A percentile compares a stretch with the other conserved stretches of the same genome.
These are phyloP conservation scores for Bos taurus DNA, from an alignment of 2,113 vertebrate species.

Conservation along the genomic window ARS-UCD2.0 NC_037342.1:58810001-58810500, in stretches of 20 bases:
- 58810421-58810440: neutral
- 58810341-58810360: neutral
- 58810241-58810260: neutral
- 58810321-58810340: neutral
- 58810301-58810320: neutral
- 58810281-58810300: slow-evolving; percentile 3
- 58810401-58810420: neutral
- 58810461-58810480: neutral
- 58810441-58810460: neutral
- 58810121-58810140: neutral
- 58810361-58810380: neutral
- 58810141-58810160: neutral
- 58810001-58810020: neutral
- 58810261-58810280: neutral
- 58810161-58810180: neutral
- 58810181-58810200: slow-evolving; percentile 9
- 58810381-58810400: neutral
- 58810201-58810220: slow-evolving; percentile 4
- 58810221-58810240: neutral
- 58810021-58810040: neutral
- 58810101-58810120: neutral
- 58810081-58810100: neutral
- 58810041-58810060: neutral
- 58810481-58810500: neutral
- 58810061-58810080: neutral